Base-by-base conservation (phyloP, 2,113 vertebrate species). In the Coptodon rendalli region DNA sequence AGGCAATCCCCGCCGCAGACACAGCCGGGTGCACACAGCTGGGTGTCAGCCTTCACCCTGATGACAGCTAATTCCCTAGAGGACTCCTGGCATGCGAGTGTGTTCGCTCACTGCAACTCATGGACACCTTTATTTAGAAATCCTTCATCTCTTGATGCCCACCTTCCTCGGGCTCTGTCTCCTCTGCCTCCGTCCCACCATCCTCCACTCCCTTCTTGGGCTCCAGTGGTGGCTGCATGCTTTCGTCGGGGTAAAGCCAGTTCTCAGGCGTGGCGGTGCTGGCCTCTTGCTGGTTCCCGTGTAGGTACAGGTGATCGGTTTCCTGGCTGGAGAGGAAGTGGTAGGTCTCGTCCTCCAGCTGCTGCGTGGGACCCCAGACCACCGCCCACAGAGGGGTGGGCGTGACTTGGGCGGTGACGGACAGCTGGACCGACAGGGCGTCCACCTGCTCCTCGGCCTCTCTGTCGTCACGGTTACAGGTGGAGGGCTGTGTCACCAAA, bases 341-440 rank as follows among this genome's bases (percentile, higher is more conserved):
- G 86, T 96, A 95, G n/a, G 96, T 96, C 87, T 97, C 96, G 3
- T 97, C 96, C 89, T 97, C 96, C 84, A 96, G 91, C 0, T 91
- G 87, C 66, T 96, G 96, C 1, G 97, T 97, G 66, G 97, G 97
- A 80, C 97, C 97, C 97, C 97, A 97, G 73, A 94, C 94, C 89
- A 97, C 96, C 1, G 95, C 96, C 97, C 97, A 97, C 82, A 96
- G 94, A 6, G 94, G 95, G 11, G 97, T 97, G 89, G 97, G 96
- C 9, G 96, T 97, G 92, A 95, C 96, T 93, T 96, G 96, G 71
- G 93, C 88, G 0, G 95, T 95, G 93, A 96, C 94, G 16, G 96
- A 95, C 91, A 96, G 88, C 91, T 95, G 94, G 87, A 90, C 93
- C 1, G 94, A 89, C 81, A 91, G 90, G 73, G 93, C 81, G 78